These are phyloP conservation scores for Eulacestoma nigropectus DNA, from an alignment of 2,113 vertebrate species.

Conservation along the genomic window DNA sequence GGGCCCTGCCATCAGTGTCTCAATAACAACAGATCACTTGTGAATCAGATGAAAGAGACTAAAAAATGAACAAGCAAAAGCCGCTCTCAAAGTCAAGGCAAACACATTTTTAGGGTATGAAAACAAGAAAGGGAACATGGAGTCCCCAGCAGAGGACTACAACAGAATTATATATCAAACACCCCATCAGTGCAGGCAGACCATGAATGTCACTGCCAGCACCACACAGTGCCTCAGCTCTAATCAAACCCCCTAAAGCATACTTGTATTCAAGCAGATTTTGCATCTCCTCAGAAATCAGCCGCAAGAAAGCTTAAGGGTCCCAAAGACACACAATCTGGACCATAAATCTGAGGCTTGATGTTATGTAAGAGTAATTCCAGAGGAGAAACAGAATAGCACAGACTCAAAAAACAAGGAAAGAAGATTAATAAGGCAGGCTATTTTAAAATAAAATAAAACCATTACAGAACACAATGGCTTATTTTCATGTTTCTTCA, in stretches of 20 bases:
- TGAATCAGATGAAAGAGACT: background rate
- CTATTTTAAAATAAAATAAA: background rate
- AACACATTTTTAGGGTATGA: background rate
- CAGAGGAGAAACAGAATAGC: background rate
- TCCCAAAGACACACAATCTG: background rate
- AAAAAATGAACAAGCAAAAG: background rate
- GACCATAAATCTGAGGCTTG: background rate
- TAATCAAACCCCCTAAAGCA: background rate
- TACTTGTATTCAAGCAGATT: background rate
- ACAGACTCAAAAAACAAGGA: background rate
- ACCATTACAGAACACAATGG: background rate
- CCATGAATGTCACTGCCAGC: background rate
- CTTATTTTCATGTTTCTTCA: background rate
- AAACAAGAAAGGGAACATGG: background rate
- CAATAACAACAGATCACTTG: background rate
- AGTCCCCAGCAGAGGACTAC: background rate
- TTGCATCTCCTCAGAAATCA: background rate
- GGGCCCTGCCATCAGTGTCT: background rate
- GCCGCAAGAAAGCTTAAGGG: background rate
- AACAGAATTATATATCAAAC: background rate
- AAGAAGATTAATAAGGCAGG: background rate
- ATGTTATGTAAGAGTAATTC: background rate
- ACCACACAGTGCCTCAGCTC: background rate
- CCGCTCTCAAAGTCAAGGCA: background rate
- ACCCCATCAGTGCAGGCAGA: background rate